These are phyloP conservation scores for Heliornis fulica DNA, from an alignment of 2,113 vertebrate species.

Conservation along the genomic window DNA sequence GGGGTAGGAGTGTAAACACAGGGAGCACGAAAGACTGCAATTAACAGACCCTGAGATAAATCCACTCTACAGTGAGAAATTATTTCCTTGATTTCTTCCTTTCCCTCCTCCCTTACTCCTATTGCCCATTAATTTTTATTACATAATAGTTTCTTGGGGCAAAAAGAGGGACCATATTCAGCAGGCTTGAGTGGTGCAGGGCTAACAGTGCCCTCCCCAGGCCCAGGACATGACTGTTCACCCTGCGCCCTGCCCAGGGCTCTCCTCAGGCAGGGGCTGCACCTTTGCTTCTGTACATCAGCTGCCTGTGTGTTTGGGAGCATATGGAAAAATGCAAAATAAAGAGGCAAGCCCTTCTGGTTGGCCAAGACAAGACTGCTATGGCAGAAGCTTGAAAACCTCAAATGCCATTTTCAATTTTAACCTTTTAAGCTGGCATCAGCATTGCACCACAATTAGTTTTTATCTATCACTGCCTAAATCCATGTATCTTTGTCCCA, in stretches of 20 bases:
- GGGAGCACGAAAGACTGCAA: background rate
- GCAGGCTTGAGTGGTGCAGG: background rate
- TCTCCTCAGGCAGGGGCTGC: background rate
- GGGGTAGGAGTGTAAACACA: background rate
- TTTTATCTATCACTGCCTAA: slow-evolving; percentile 10
- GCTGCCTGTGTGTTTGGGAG: background rate
- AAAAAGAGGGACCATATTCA: background rate
- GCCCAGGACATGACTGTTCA: background rate
- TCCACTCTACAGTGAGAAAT: background rate
- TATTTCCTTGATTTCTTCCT: background rate
- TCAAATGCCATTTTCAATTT: background rate
- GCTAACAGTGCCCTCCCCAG: background rate
- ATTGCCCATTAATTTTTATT: background rate
- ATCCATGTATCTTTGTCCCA: background rate
- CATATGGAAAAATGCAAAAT: background rate
- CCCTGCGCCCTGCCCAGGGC: background rate
- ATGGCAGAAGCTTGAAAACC: background rate
- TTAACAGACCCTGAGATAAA: background rate
- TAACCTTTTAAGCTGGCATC: slow-evolving; percentile 32
- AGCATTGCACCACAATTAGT: background rate
- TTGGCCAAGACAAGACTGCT: background rate
- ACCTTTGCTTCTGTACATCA: background rate
- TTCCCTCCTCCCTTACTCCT: background rate
- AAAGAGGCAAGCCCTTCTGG: background rate
- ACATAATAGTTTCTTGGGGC: background rate